Evolutionary conservation across 2,888 invertebrate genomes (phyloP).

Genomic region (Harpagoxenus sublaevis): DNA sequence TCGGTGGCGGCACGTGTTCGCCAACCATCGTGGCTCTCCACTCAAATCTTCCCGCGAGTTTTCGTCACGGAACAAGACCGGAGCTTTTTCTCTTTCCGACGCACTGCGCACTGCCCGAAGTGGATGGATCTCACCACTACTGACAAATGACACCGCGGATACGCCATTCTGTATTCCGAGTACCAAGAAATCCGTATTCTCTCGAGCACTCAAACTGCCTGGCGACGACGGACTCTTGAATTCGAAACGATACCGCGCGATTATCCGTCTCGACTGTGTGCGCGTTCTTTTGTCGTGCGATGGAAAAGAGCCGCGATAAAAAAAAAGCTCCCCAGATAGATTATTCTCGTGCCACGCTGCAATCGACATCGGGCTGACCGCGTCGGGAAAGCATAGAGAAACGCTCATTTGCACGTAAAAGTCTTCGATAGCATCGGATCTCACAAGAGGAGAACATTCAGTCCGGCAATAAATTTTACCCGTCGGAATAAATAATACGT

Average conservation of each 20-base stretch:
- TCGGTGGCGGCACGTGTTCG: background rate
- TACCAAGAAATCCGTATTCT: background rate
- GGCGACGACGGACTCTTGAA: conserved; percentile 8
- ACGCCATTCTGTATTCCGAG: background rate
- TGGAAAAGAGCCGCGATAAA: background rate
- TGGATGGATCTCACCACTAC: background rate
- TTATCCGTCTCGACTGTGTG: conserved; percentile 10
- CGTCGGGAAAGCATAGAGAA: conserved; percentile 1
- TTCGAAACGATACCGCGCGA: conserved; percentile 7
- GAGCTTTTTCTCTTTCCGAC: background rate
- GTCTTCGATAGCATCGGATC: background rate
- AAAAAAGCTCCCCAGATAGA: conserved; percentile 8
- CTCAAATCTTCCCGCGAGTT: background rate
- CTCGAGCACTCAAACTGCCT: conserved; percentile 19
- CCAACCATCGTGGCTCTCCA: background rate
- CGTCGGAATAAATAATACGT: conserved; percentile 22
- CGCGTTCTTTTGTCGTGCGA: conserved; percentile 6
- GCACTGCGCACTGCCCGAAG: background rate
- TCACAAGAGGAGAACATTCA: background rate
- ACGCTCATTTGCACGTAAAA: conserved; percentile 6
- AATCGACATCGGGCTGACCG: conserved; percentile 27
- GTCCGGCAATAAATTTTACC: background rate
- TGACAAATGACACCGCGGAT: conserved; percentile 20
- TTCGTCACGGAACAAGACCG: background rate
- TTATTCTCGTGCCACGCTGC: background rate